A percentile compares a stretch with the other conserved stretches of the same genome.
These are phyloP conservation scores for Tanytarsus gracilentus DNA, from an alignment of 2,888 invertebrate genomes.

Conservation along the genomic window DNA sequence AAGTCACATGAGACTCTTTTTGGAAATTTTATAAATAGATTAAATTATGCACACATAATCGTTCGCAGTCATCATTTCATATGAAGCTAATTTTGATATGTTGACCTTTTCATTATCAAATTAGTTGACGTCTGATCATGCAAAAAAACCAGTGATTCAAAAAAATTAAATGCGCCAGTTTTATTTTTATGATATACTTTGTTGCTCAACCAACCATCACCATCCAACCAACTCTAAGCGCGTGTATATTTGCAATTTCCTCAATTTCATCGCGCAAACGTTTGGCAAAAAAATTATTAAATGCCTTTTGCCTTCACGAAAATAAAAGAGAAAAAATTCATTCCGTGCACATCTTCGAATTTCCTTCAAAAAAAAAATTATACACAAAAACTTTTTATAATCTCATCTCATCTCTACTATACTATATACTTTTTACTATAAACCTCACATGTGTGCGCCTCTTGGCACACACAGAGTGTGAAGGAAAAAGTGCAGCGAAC, in stretches of 20 bases:
- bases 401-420: not conserved
- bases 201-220: not conserved
- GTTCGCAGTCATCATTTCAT: too few relatives aligned
- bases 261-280: not conserved
- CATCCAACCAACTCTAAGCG: not conserved
- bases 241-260: conserved; percentile 25
- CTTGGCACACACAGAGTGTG: conserved; percentile 21
- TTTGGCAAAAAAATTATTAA: conserved; percentile 15
- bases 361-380: conserved; percentile 15
- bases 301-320: conserved; percentile 10
- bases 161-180: not conserved
- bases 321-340: too few relatives aligned
- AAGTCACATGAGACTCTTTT: too few relatives aligned
- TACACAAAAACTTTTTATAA: not conserved
- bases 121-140: not conserved
- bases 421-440: conserved; percentile 17
- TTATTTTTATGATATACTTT: not conserved
- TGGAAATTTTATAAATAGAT: too few relatives aligned
- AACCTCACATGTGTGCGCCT: conserved; percentile 13
- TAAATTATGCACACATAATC: not conserved
- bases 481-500: conserved; percentile 29
- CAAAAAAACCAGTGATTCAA: not conserved
- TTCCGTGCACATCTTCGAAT: conserved; percentile 9
- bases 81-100: not conserved
- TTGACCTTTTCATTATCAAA: not conserved